Base-by-base conservation (phyloP, 2,797 vertebrate species). In the Cirrhinus mrigala region DNA sequence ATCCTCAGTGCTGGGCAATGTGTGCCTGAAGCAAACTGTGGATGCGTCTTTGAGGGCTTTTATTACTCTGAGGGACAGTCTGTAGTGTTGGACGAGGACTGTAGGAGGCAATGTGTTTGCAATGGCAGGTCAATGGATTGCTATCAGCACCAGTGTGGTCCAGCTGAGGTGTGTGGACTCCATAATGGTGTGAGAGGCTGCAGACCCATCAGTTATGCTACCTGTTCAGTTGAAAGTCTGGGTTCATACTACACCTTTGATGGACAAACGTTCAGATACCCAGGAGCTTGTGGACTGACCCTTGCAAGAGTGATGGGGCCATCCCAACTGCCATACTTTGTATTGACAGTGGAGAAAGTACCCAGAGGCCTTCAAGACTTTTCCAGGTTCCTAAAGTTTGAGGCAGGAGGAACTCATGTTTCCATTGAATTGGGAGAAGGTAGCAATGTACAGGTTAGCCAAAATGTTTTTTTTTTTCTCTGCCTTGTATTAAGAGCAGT, bases 201-300 rank as follows among this genome's bases (percentile, higher is more conserved):
- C 79, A 87, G 88, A 83, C 89, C 94, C 6, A 89, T 56, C 20
- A 85, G 83, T 6, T 92, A 89, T 54, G 90, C 48, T 73, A 92
- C 89, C 22, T 95, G 92, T 85, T 92, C 81, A 37, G 89, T 88
- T 22, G 92, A 92, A 16, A 92, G 91, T 0, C 89, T 90, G 0
- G 88, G 89, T 20, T 92, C 91, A 50, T 94, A 94, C 82, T 76
- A 89, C 1, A 95, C 90, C 0, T 95, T 94, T 90, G 94, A 95
- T 89, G 92, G 91, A 73, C 62, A 89, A 82, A 84, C n/a, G 1
- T 94, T 91, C 76, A 89, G 92, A 16, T 95, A 94, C 87, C 88
- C 92, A 24, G 94, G 94, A 1, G 94, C 93, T 1, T 95, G 94
- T 88, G 88, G 16, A 71, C 0, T 94, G 46, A 92, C 81, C 1